Conservation (phyloP, 2,888 invertebrate species). For the Dasysyrphus tricinctus region DNA sequence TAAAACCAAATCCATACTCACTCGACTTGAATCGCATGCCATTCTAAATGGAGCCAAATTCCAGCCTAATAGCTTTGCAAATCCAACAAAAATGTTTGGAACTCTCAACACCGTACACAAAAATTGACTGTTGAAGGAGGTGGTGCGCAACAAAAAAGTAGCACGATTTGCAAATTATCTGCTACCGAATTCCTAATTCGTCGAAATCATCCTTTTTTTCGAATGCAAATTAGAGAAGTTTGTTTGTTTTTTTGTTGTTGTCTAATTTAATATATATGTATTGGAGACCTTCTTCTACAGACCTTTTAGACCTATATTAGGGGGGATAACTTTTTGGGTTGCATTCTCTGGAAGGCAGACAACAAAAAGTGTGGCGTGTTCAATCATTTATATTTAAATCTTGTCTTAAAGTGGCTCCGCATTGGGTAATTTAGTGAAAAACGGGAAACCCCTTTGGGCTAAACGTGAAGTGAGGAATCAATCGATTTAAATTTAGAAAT, state of each 20-base stretch:
- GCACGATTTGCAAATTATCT: slow-evolving; percentile 65
- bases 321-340: slow-evolving; percentile 28
- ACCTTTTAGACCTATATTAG: not conserved
- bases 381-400: slow-evolving; percentile 36
- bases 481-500: slow-evolving; percentile 71
- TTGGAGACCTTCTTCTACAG: slow-evolving; percentile 6
- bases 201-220: slow-evolving; percentile 46
- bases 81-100: slow-evolving; percentile 33
- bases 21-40: slow-evolving; percentile 42
- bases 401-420: slow-evolving; percentile 26
- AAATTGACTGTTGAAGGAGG: slow-evolving; percentile 64
- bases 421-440: not conserved
- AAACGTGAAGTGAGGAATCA: slow-evolving; percentile 58
- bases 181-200: slow-evolving; percentile 70
- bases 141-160: slow-evolving; percentile 24
- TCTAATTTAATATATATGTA: not conserved
- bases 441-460: slow-evolving; percentile 49
- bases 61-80: slow-evolving; percentile 62
- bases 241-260: not conserved
- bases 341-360: slow-evolving; percentile 29
- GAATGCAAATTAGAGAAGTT: slow-evolving; percentile 62
- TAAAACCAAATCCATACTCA: not conserved
- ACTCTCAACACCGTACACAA: slow-evolving; percentile 66
- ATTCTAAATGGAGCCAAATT: slow-evolving; percentile 61
- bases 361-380: slow-evolving; percentile 65